phyloP scores from a whole-genome alignment of 2,797 vertebrate species.

The Allobates femoralis region DNA sequence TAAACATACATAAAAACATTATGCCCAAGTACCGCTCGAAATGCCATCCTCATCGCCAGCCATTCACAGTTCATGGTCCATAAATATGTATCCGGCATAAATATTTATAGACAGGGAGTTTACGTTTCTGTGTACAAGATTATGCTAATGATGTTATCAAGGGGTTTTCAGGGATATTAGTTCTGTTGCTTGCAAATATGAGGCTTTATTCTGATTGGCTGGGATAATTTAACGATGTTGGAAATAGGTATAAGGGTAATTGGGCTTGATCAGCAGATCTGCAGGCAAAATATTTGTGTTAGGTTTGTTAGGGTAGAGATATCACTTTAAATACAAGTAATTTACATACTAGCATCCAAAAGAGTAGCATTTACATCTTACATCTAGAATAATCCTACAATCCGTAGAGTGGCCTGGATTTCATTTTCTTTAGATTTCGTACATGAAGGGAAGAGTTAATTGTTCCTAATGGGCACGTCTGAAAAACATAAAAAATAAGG shows the following conservation, averaged over 20 bases:
- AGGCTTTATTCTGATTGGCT: constrained; percentile 58
- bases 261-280: constrained; percentile 50
- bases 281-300: constrained; percentile 56
- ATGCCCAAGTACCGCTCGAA: background rate
- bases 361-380: background rate
- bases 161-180: constrained; percentile 67
- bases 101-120: constrained; percentile 53
- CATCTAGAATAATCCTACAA: background rate
- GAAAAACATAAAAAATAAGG: too few species aligned
- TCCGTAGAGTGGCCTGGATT: background rate
- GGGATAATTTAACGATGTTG: constrained; percentile 1
- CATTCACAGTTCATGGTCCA: constrained; percentile 33
- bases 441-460: too few species aligned
- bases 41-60: constrained; percentile 22
- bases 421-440: background rate
- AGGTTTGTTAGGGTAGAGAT: background rate
- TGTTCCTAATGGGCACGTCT: too few species aligned
- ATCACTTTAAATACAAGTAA: background rate
- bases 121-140: constrained; percentile 42
- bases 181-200: constrained; percentile 8
- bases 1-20: constrained; percentile 18
- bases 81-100: constrained; percentile 57
- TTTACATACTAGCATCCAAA: background rate
- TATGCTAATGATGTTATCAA: constrained; percentile 56
- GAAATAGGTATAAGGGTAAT: constrained; percentile 22